A percentile compares a stretch with the other conserved stretches of the same genome.
Evolutionary conservation across 2,888 invertebrate species (phyloP).

Genomic region (Parnassius mnemosyne): DNA sequence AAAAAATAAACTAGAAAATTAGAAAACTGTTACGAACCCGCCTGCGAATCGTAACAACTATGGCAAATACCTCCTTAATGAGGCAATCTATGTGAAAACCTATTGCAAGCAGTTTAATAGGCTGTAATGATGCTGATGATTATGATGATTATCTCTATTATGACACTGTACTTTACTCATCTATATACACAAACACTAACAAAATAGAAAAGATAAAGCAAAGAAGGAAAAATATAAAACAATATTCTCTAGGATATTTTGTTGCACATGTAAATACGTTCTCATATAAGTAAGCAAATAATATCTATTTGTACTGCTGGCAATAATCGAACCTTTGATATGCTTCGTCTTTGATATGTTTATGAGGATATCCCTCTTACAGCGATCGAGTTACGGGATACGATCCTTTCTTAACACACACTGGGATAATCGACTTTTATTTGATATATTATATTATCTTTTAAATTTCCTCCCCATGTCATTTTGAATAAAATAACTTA

Average conservation of each 20-base stretch:
- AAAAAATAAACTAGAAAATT: no score
- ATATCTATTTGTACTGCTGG: not conserved
- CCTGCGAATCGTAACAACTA: not conserved
- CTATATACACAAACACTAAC: no score
- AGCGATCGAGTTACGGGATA: conserved; percentile 5
- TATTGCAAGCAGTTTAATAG: no score
- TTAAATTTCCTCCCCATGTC: no score
- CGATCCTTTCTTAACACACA: conserved; percentile 1
- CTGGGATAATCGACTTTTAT: conserved; percentile 2
- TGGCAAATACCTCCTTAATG: not conserved
- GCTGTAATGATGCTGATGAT: no score
- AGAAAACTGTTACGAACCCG: not conserved
- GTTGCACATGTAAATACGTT: conserved; percentile 3
- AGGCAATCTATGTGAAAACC: no score
- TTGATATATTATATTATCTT: no score
- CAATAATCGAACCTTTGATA: conserved; percentile 24
- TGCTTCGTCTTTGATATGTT: conserved; percentile 20
- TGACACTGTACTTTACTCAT: no score
- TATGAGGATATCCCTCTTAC: conserved; percentile 17
- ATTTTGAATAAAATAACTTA: no score
- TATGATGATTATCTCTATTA: no score
- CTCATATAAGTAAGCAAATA: conserved; percentile 10
- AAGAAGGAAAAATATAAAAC: not conserved
- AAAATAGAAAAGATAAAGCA: no score
- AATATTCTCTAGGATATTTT: not conserved